phyloP scores from a whole-genome alignment of 2,888 invertebrate genomes.

The Trilocha varians region DNA sequence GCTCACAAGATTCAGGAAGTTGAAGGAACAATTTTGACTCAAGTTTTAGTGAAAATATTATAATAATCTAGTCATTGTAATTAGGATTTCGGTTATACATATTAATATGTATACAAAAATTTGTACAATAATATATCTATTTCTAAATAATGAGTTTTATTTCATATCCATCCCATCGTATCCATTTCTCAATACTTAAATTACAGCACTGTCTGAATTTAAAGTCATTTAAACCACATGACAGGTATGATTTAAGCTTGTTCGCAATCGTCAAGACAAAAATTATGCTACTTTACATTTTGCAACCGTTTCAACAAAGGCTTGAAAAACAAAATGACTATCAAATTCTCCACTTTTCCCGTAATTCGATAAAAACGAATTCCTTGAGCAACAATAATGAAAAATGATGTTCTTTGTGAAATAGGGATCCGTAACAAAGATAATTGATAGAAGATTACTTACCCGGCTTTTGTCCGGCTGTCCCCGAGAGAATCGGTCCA shows the following conservation, averaged over 20 bases:
- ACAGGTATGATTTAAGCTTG: too few relatives aligned
- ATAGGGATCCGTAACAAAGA: neutral
- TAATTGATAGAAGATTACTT: neutral
- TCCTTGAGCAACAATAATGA: neutral
- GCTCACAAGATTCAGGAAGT: constrained; percentile 70
- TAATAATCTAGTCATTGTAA: constrained; percentile 61
- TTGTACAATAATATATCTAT: constrained; percentile 71
- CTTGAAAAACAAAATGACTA: too few relatives aligned
- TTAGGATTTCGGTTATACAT: constrained; percentile 63
- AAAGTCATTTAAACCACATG: too few relatives aligned
- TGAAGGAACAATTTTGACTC: constrained; percentile 57
- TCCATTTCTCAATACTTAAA: too few relatives aligned
- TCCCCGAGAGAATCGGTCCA: neutral
- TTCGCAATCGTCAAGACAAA: too few relatives aligned
- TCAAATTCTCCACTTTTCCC: too few relatives aligned
- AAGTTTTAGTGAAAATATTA: constrained; percentile 39
- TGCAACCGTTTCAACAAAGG: too few relatives aligned
- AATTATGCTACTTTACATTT: too few relatives aligned
- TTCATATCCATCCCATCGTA: neutral
- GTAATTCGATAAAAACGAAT: too few relatives aligned
- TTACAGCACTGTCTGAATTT: too few relatives aligned
- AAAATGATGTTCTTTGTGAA: neutral
- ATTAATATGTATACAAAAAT: constrained; percentile 66
- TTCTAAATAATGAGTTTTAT: constrained; percentile 35
- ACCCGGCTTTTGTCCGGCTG: neutral